Base-by-base conservation (phyloP, 2,113 vertebrate species). In the Craseonycteris thonglongyai region DNA sequence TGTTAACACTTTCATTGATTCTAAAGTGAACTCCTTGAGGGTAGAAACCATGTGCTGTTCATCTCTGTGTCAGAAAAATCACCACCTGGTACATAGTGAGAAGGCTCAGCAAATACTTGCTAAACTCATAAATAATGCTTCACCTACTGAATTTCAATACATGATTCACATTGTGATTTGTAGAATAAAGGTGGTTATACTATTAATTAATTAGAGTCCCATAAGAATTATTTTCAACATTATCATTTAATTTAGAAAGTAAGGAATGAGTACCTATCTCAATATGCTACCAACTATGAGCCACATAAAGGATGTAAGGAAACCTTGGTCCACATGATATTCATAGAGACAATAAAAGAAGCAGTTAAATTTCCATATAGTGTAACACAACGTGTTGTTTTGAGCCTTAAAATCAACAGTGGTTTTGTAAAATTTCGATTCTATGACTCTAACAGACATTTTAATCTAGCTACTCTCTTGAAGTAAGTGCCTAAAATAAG, bases 41-140 rank as follows among this genome's bases (percentile, higher is more conserved):
- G n/a, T 84, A 61, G 59, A 42, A 88, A 33, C 42, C 2, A 28
- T 42, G 22, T 56, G 35, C 40, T 76, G 3, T 68, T 95, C 86
- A 94, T 93, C 54, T 74, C 90, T 95, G 33, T 82, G 58, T 91
- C 66, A 51, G 49, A 91, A 91, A 79, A 89, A 59, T 90, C 88
- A 95, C 65, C 38, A 89, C 33, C 14, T 38, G 7, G 58, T 74
- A 85, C 83, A 93, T 58, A 76, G 28, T 58, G 7, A 16, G 59
- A 83, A 75, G 47, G 0, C 71, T 89, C 56, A 93, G 88, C 40
- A 91, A 88, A 94, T 82, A 95, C 85, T 95, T 96, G 58, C 30
- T 86, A 93, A 94, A 91, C 61, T 96, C 78, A 85, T 91, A 59
- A 92, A 88, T 78, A 92, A 93, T 87, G 19, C 95, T 93, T 96